Conservation (phyloP, 2,888 invertebrate species). For the Macrostomum cliftonense region DNA sequence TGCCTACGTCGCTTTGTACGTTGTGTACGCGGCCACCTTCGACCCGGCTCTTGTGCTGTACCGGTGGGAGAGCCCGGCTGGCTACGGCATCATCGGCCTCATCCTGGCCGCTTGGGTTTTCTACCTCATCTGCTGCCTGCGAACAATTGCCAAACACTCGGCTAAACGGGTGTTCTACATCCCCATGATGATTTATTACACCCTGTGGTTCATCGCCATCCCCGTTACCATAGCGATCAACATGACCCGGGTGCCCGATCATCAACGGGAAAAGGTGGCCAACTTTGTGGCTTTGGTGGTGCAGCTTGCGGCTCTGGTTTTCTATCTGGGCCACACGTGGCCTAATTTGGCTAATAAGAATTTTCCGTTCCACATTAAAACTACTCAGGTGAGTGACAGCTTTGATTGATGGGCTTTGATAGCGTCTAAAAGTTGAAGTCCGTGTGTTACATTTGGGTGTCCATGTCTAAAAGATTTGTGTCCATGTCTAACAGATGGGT, state of each 20-base stretch:
- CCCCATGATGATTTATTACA: constrained; percentile 60
- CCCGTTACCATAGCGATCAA: background rate
- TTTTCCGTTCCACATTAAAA: constrained; percentile 72
- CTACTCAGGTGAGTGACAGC: constrained; percentile 52
- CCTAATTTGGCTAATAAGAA: constrained; percentile 68
- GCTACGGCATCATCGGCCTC: constrained; percentile 52
- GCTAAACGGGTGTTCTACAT: constrained; percentile 64
- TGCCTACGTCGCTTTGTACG: background rate
- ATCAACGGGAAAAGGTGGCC: constrained; percentile 49
- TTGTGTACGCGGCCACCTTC: constrained; percentile 38
- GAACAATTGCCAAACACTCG: constrained; percentile 45
- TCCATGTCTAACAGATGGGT: too few species aligned
- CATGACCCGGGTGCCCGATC: too few species aligned
- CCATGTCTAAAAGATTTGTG: too few species aligned
- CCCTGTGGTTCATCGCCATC: constrained; percentile 47
- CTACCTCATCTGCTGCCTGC: background rate
- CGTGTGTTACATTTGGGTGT: too few species aligned
- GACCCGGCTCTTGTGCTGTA: constrained; percentile 77
- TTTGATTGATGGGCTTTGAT: too few species aligned
- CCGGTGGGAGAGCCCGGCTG: constrained; percentile 71
- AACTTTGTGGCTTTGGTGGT: constrained; percentile 48
- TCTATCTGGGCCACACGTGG: constrained; percentile 55
- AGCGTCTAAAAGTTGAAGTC: too few species aligned
- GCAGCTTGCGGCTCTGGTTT: constrained; percentile 47
- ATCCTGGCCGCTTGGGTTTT: background rate